Evolutionary conservation across 2,888 invertebrate species (phyloP).

Genomic region (Drosophila nr. medialis): DNA sequence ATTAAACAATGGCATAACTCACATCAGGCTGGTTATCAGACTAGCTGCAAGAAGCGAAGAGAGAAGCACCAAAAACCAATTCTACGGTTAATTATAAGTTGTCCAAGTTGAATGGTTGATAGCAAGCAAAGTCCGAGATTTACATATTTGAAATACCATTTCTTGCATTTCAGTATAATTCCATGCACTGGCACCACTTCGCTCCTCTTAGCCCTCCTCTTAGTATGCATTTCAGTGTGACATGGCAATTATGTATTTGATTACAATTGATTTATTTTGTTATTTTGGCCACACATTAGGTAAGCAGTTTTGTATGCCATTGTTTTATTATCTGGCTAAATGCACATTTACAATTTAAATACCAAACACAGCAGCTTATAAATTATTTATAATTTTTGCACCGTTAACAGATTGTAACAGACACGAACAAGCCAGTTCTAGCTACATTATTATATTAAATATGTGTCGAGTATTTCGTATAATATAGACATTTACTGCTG

Average conservation of each 20-base stretch:
- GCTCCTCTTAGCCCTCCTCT: background rate
- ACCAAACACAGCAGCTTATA: conserved; percentile 22
- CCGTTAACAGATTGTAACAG: conserved; percentile 26
- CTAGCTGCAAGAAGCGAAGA: conserved; percentile 6
- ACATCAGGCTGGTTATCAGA: background rate
- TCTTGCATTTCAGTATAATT: background rate
- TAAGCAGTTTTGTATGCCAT: conserved; percentile 5
- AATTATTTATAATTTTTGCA: conserved; percentile 24
- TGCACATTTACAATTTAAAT: conserved; percentile 17
- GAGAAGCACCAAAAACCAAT: background rate
- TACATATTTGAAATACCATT: background rate
- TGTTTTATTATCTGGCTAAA: conserved; percentile 2
- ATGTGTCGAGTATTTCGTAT: conserved; percentile 38
- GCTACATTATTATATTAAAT: conserved; percentile 31
- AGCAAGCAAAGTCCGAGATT: background rate
- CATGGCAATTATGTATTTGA: conserved; percentile 10
- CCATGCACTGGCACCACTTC: background rate
- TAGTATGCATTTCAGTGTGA: conserved; percentile 1
- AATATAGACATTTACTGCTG: conserved; percentile 55
- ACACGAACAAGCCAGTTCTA: conserved; percentile 45
- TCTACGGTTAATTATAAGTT: background rate
- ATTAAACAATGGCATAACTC: conserved; percentile 25
- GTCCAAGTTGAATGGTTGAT: background rate
- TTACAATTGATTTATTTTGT: conserved; percentile 35
- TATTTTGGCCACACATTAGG: conserved; percentile 29